phyloP scores from a whole-genome alignment of 2,888 invertebrate species.

The Herminia tarsipennalis region DNA sequence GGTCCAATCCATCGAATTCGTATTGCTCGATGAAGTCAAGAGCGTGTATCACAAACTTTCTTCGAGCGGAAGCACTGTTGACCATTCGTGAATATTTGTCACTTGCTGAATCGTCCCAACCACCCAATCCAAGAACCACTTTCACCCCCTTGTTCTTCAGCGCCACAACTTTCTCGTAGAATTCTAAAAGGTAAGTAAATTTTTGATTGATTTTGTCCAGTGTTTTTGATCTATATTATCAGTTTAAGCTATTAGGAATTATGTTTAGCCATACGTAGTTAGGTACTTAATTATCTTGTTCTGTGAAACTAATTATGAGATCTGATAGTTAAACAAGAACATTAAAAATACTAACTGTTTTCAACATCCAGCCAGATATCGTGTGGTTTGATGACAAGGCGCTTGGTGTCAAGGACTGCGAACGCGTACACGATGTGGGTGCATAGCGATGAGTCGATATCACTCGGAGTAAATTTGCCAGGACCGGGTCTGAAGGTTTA shows the following conservation, averaged over 20 bases:
- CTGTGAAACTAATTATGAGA: too few species aligned
- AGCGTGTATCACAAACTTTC: constrained; percentile 90
- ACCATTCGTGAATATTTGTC: constrained; percentile 95
- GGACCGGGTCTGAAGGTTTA: constrained; percentile 90
- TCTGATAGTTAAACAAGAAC: neutral
- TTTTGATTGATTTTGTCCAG: neutral
- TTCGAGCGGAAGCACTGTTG: constrained; percentile 89
- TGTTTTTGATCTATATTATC: too few species aligned
- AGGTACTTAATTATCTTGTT: too few species aligned
- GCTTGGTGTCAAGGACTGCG: constrained; percentile 92
- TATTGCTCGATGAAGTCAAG: constrained; percentile 91
- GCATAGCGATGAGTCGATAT: constrained; percentile 94
- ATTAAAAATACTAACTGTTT: constrained; percentile 86
- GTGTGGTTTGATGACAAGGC: constrained; percentile 92
- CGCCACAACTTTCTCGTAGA: constrained; percentile 93
- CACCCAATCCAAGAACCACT: constrained; percentile 95
- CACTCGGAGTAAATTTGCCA: constrained; percentile 92
- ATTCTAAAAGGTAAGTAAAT: constrained; percentile 81
- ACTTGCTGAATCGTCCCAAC: constrained; percentile 97
- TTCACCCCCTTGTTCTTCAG: constrained; percentile 90
- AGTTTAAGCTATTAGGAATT: too few species aligned
- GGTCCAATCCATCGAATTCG: constrained; percentile 95
- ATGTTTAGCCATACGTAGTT: too few species aligned
- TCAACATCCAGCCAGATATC: constrained; percentile 96
- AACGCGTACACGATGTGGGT: constrained; percentile 97